phyloP scores from a whole-genome alignment of 2,113 vertebrate species.

The Catharus bicknelli region DNA sequence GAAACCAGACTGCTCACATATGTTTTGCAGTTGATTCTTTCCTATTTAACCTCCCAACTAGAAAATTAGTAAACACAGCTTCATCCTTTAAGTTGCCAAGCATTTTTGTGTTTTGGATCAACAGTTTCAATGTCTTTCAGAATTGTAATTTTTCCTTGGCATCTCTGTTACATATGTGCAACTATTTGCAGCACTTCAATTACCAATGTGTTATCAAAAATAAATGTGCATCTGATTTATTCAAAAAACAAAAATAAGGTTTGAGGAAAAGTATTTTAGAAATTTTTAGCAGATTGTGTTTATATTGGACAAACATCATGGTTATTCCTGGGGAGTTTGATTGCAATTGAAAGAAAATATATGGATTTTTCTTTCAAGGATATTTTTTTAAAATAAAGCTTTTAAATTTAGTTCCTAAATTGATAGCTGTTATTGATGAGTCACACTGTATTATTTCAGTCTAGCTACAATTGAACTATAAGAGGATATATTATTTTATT shows the following conservation, averaged over 20 bases:
- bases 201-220: background rate
- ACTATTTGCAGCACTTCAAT: background rate
- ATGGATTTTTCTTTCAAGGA: background rate
- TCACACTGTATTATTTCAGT: background rate
- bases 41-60: slow-evolving; percentile 58
- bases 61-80: slow-evolving; percentile 66
- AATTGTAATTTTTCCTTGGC: background rate
- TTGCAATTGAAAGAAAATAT: background rate
- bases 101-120: slow-evolving; percentile 39
- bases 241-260: background rate
- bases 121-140: background rate
- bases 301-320: background rate
- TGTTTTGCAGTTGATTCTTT: slow-evolving; percentile 55
- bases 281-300: background rate
- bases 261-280: background rate
- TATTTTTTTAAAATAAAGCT: background rate
- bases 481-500: background rate
- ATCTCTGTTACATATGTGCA: background rate
- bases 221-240: background rate
- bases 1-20: slow-evolving; percentile 53
- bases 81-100: slow-evolving; percentile 58
- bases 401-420: background rate
- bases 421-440: background rate
- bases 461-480: background rate
- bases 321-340: background rate